Evolutionary conservation across 2,888 invertebrate species (phyloP), one percentile per base, ranked within the genome.

Genomic region (Leptothorax acervorum): DNA sequence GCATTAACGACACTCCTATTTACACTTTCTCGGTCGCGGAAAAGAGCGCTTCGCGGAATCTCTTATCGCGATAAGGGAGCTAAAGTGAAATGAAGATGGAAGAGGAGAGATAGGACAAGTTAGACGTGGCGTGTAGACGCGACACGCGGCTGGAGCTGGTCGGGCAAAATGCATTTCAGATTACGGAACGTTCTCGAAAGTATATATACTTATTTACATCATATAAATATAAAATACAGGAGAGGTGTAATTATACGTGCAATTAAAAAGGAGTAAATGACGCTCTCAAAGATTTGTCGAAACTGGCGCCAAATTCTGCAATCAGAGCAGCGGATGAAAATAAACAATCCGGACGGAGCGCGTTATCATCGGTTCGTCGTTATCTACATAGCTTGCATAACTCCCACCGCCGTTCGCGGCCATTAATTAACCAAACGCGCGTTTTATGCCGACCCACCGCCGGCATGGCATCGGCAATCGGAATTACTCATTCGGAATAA

Each of bases 401-500:
- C 12, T 60, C 31, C 53, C 45, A 39, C 2, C 66, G 82, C 48
- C 48, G 12, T 66, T 55, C 35, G 55, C 55, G 31, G 60, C 53
- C 74, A 79, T 85, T 85, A 81, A 81, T 86, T 84, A 81, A 55
- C 35, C 65, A 75, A 84, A 83, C 70, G 70, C 63, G 65, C 65
- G 31, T 83, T 74, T 74, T 74, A 53, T 71, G 55, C 45, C 63
- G 62, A 42, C 71, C 12, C 39, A n/a, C 23, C 39, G 23, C 51
- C 28, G 60, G n/a, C 70, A 65, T 63, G 60, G n/a, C 70, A 65
- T 63, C 39, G 35, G 70, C 74, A 45, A 60, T 73, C 85, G 55
- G 57, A 70, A 78, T 85, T 53, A 62, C 53, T 60, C 60, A 23
- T 39, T 71, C 23, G 28, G 55, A 71, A 62, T 79, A 51, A 63